Base-by-base conservation (phyloP, 1,140 invertebrate genomes). In the Calephelis nemesis region DNA sequence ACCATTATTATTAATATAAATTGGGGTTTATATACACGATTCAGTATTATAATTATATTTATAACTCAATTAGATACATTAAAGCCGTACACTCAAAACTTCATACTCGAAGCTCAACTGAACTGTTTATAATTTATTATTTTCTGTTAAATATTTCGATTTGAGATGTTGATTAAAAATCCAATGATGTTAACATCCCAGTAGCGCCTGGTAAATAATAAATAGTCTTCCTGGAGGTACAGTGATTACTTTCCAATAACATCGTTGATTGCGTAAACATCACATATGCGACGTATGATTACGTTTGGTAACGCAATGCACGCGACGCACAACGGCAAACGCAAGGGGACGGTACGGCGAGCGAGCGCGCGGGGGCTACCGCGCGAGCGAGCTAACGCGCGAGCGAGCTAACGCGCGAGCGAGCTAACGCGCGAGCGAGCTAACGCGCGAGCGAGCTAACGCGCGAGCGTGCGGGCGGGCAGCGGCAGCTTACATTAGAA, bases 401-500 rank as follows among this genome's bases (percentile, higher is more conserved):
- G 49, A 9, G 8, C 13, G 13, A 7, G 7, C 50, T 42, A 0
- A 1, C 15, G 9, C 50, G 13, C 50, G 49, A 5, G 42, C 8
- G 4, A n/a, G n/a, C n/a, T n/a, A n/a, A n/a, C n/a, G n/a, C n/a
- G 4, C 42, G 42, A 42, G 42, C 42, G 42, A 5, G 42, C 42
- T 42, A 6, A 8, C 42, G 42, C 5, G 42, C 8, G 42, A 5
- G 42, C 42, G 4, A 0, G 40, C 40, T 49, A n/a, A n/a, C 30
- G 30, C 7, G 42, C 42, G 42, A 6, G 42, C 42, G 4, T 13
- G 50, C 50, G 49, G 8, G 42, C 8, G 42, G 42, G 42, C 42
- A 9, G 42, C 30, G 30, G 30, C 30, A 30, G 30, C 30, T 30
- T 9, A 30, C 50, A 19, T 52, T 19, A 15, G 7, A 52, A 80